A percentile compares a stretch with the other conserved stretches of the same genome.
Conservation (phyloP, 2,113 vertebrate species). For the Otocyon megalotis region DNA sequence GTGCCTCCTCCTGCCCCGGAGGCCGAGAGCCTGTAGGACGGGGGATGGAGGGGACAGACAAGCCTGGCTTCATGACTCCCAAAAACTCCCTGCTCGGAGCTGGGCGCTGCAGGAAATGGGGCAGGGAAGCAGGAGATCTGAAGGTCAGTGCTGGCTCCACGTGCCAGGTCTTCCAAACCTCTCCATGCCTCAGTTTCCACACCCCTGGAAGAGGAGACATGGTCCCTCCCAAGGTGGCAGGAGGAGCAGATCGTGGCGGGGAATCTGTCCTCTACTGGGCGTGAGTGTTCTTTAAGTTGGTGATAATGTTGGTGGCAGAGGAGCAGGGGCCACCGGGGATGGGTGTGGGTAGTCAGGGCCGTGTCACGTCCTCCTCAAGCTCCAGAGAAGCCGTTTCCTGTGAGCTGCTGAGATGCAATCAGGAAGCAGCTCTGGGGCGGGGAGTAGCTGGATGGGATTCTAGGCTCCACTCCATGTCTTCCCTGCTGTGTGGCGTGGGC, state of each 20-base stretch:
- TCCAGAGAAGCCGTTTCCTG: not conserved
- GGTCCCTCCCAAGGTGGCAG: not conserved
- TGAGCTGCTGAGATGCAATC: rapidly evolving
- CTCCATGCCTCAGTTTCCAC: not conserved
- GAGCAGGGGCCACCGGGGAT: not conserved
- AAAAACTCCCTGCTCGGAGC: not conserved
- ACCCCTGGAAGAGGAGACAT: not conserved
- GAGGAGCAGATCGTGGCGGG: not conserved
- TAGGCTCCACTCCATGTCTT: not conserved
- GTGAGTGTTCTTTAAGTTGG: not conserved
- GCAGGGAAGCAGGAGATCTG: not conserved
- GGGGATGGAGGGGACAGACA: not conserved
- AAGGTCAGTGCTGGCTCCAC: not conserved
- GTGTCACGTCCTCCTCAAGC: not conserved
- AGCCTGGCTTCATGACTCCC: not conserved
- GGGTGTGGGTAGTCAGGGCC: not conserved
- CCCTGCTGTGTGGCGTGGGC: not conserved
- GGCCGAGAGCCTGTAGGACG: not conserved
- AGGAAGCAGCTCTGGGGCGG: not conserved
- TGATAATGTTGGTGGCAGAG: not conserved
- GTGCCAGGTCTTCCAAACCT: not conserved
- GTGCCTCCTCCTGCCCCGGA: not conserved
- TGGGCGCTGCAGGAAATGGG: rapidly evolving
- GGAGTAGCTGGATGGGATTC: not conserved
- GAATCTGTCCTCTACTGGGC: not conserved